Evolutionary conservation across 2,797 vertebrate species (phyloP).

Genomic region (Orestias chungarensis): DNA sequence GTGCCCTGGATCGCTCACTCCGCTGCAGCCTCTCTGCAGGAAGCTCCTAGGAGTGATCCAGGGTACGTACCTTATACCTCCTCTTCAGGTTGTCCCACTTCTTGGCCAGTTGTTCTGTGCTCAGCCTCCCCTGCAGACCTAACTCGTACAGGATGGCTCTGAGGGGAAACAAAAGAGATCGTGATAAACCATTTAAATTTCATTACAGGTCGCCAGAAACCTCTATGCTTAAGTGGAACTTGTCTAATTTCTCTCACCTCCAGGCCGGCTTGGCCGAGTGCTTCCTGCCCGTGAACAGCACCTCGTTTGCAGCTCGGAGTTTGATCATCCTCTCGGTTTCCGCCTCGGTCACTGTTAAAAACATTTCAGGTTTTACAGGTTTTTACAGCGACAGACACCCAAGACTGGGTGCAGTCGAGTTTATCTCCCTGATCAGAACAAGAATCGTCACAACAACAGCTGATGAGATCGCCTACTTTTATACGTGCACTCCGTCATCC

Average conservation of each 20-base stretch:
- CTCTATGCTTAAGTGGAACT: no score
- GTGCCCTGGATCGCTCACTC: neutral
- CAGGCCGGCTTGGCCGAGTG: conserved; percentile 82
- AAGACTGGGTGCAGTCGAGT: no score
- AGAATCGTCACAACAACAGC: no score
- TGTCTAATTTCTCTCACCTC: no score
- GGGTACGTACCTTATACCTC: conserved; percentile 75
- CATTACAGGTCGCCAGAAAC: neutral
- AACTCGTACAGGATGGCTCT: conserved; percentile 81
- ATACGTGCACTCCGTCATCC: conserved; percentile 75
- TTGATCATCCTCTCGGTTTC: conserved; percentile 81
- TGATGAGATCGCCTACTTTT: conserved; percentile 58
- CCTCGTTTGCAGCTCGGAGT: conserved; percentile 75
- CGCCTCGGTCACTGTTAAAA: conserved; percentile 68
- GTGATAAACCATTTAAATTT: neutral
- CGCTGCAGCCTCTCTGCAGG: neutral
- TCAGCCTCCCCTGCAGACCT: conserved; percentile 80
- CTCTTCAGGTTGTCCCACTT: conserved; percentile 85
- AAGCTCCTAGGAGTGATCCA: neutral
- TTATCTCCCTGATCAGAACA: no score
- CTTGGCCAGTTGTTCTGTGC: conserved; percentile 81
- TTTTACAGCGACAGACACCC: no score
- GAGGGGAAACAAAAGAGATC: neutral
- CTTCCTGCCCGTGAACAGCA: conserved; percentile 79
- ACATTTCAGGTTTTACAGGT: neutral